Percentiles rank a stretch among this genome's conserved stretches.
These are phyloP conservation scores for Campylomormyrus tamandua DNA, from an alignment of 2,113 vertebrate genomes.

Conservation along the genomic window DNA sequence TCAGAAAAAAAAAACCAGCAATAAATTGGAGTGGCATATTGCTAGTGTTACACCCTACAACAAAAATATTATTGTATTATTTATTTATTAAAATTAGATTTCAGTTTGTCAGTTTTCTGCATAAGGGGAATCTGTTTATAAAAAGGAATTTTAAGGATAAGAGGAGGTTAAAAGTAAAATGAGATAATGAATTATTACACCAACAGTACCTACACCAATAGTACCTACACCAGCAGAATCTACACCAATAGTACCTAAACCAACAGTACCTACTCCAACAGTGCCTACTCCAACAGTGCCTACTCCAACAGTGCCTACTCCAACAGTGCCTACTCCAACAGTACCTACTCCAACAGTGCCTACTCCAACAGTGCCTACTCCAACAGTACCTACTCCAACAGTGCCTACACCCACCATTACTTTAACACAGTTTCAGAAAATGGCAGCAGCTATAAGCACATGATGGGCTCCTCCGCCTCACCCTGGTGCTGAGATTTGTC, in stretches of 20 bases:
- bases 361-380: not conserved
- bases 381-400: not conserved
- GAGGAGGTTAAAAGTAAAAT: not conserved
- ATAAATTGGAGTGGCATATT: too few relatives aligned
- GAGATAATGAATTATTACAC: not conserved
- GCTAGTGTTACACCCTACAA: not conserved
- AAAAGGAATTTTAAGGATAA: not conserved
- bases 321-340: not conserved
- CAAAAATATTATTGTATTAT: not conserved
- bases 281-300: not conserved
- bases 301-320: not conserved
- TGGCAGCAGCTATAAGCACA: not conserved
- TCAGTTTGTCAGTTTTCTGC: not conserved
- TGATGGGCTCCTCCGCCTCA: not conserved
- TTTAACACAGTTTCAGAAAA: not conserved
- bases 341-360: not conserved
- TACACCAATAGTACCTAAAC: not conserved
- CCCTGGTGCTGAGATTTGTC: conserved; percentile 60
- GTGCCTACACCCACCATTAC: not conserved
- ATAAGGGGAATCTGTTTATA: not conserved
- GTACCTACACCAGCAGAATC: not conserved
- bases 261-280: not conserved
- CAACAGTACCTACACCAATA: not conserved
- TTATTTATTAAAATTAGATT: not conserved
- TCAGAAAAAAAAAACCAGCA: too few relatives aligned